Evolutionary conservation across 2,888 invertebrate species (phyloP), one percentile per base, ranked within the genome.

Genomic region (Rhagophthalmus giganteus): DNA sequence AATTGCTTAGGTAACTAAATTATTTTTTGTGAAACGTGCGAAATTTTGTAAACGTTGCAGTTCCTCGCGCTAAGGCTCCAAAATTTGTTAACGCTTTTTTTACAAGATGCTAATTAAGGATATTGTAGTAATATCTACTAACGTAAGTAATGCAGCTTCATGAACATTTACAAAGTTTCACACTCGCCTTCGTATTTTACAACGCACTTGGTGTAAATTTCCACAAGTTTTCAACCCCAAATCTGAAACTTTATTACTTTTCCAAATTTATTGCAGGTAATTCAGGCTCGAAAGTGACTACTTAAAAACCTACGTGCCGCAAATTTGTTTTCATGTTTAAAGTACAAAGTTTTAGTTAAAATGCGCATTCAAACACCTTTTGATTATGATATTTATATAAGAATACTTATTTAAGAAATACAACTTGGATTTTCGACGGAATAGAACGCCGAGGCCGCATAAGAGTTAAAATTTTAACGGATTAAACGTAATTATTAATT

Each of bases 181-280:
- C 11, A 39, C 27, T 27, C 30, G 16, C 28, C 39, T 13, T 30
- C 39, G 39, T 24, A 37, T 16, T 45, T 32, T 39, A 33, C 13
- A 32, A 24, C 16, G 39, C 40, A 47, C 32, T 47, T 47, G 27
- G 33, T 32, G 47, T 26, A 40, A 47, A 47, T 39, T 32, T 47
- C 33, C 26, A 33, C 33, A 32, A 47, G 39, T 39, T 39, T 31
- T 33, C 38, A 32, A 38, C 27, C 39, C 38, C 32, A 47, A 47
- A 47, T 47, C 47, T 47, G 33, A 28, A 47, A 32, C 47, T 47
- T 47, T 47, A 47, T 40, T 47, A 27, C 47, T 39, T 47, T 33
- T 5, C 27, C 26, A 25, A 32, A 47, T 47, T 47, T 47, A 47
- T 47, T 47, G 40, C 39, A 47, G 32, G 47, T 47, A 11, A 33